Percentiles rank a stretch among this genome's conserved stretches.
These are phyloP conservation scores for Ochropleura plecta DNA, from an alignment of 2,888 invertebrate genomes.

Conservation along the genomic window DNA sequence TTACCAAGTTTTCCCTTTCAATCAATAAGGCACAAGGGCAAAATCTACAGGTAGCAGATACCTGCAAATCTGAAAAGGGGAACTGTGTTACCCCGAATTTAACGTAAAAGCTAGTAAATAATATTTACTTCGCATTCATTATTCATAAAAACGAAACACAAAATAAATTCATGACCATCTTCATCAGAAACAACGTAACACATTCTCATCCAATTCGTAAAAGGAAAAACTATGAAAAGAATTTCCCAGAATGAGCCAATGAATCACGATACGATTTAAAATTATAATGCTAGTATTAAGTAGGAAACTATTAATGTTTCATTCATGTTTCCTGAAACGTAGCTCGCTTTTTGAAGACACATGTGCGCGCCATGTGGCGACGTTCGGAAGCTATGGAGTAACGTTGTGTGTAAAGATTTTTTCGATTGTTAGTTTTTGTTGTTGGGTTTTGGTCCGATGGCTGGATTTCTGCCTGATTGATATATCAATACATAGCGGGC, in stretches of 20 bases:
- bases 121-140: no score
- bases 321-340: conserved; percentile 73
- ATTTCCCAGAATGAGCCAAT: conserved; percentile 36
- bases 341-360: conserved; percentile 55
- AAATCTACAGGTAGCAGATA: no score
- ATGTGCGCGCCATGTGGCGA: conserved; percentile 68
- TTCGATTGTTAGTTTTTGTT: not conserved
- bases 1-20: no score
- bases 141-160: not conserved
- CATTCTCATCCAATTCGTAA: conserved; percentile 1
- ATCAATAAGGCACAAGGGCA: no score
- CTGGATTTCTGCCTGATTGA: no score
- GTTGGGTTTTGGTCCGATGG: not conserved
- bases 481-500: no score
- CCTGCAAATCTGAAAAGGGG: no score
- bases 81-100: no score
- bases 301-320: conserved; percentile 78
- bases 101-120: no score
- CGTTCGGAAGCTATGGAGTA: conserved; percentile 41
- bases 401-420: conserved; percentile 11
- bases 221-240: conserved; percentile 26
- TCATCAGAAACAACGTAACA: not conserved
- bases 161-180: not conserved
- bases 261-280: conserved; percentile 57
- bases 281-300: conserved; percentile 54